Base-by-base conservation (phyloP, 2,888 invertebrate species). In the Lochmaea capreae region DNA sequence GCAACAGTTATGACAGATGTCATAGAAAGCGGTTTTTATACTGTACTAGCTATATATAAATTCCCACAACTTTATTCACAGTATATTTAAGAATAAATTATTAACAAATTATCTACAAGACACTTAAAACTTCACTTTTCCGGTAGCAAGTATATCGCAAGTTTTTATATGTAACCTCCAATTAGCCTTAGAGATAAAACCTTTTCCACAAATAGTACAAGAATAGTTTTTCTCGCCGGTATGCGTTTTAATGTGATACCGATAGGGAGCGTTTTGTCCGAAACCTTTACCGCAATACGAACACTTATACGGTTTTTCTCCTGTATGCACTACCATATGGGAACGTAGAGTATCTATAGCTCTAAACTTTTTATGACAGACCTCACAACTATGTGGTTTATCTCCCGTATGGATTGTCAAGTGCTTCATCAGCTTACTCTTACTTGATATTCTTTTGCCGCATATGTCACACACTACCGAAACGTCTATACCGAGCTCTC, bases 241-340 rank as follows among this genome's bases (percentile, higher is more conserved):
- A 87, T 90, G 90, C 83, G 89, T 90, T 85, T 90, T 86, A 83
- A 90, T 89, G 84, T 91, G 90, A 78, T 90, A 90, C 79, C 89
- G 89, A 74, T 90, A 88, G 63, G 90, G 90, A 77, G 89, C 89
- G 22, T 89, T 87, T 85, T 90, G 90, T 39, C 88, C 88, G 86
- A 83, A 80, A 39, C 81, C 82, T 73, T 83, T 82, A 8, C 84
- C 79, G 61, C 82, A 82, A 12, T 79, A 74, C 43, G 72, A 70
- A 61, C 81, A 82, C 18, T 77, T 76, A 71, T 76, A 83, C 5
- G 84, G 84, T 72, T 82, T 82, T 49, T 82, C 83, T 1, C 83
- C 83, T 1, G 83, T 84, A 62, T 84, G 84, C 8, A 80, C 79
- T 12, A 82, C 77, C 70, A 79, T 77, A 59, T 85, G 84, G 12